Evolutionary conservation across 2,888 invertebrate species (phyloP), one percentile per base, ranked within the genome.

Genomic region (Conchocele bisecta): DNA sequence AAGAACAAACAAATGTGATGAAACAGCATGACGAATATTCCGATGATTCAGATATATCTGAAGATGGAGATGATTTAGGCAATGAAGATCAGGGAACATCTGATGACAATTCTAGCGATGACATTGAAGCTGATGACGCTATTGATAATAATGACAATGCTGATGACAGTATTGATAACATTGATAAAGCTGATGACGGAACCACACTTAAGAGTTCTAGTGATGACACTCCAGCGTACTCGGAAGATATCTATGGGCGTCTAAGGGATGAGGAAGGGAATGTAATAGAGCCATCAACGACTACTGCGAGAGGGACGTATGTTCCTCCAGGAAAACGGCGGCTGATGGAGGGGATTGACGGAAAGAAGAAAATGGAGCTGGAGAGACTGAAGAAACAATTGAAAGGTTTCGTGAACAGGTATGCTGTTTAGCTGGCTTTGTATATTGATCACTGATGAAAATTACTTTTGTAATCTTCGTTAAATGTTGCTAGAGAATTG

Each of bases 191-290:
- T 1, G 42, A 58, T 17, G 54, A 59, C 15, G 31, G 48, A 44
- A 39, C 46, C 11, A 20, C 20, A 17, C 46, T 42, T 17, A 59
- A 50, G 31, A 56, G 58, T 29, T 59, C 60, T 72, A 44, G 64
- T 39, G 61, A 56, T 22, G 60, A 41, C 22, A 35, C 29, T 17
- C 37, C 31, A 20, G 61, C 57, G 15, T 46, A 82, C 1, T 75
- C 74, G 39, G 87, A 98, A 92, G 98, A 98, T 92, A 98, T 98
- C 89, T 98, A 98, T 91, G 98, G 98, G 0, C 93, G 98, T 68
- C 93, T 95, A 81, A 93, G 96, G 80, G 95, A 95, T 88, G 94
- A 94, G 85, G 93, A 95, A 81, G 98, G 98, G 2, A 94, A 95
- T 88, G 89, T 98, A 78, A 92, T 97, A 15, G 60, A 76, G 20